A percentile compares a stretch with the other conserved stretches of the same genome.
phyloP scores from a whole-genome alignment of 2,888 invertebrate species.

The Cenopis cana region DNA sequence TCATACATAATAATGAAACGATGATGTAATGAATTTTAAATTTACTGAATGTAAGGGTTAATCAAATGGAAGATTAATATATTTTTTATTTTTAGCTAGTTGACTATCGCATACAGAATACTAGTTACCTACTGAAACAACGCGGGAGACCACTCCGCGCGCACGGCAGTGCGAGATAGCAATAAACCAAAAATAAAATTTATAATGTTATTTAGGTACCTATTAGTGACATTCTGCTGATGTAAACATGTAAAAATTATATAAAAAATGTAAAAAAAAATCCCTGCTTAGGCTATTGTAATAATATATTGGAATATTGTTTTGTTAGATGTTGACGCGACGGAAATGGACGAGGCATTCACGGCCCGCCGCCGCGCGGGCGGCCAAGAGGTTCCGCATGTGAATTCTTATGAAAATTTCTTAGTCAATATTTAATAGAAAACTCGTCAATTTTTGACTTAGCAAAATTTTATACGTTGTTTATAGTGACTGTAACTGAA shows the following conservation, averaged over 20 bases:
- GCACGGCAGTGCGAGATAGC: conserved; percentile 77
- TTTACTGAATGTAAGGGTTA: conserved; percentile 77
- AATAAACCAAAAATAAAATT: conserved; percentile 84
- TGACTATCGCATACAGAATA: conserved; percentile 78
- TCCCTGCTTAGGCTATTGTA: conserved; percentile 81
- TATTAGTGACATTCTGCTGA: conserved; percentile 80
- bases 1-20: conserved; percentile 81
- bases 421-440: conserved; percentile 83
- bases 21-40: conserved; percentile 76
- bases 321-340: conserved; percentile 72
- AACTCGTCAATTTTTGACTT: conserved; percentile 84
- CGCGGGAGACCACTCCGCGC: conserved; percentile 61
- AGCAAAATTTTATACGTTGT: conserved; percentile 85
- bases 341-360: conserved; percentile 72
- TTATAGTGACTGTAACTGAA: conserved; percentile 78
- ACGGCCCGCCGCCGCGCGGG: conserved; percentile 59
- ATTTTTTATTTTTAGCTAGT: conserved; percentile 85
- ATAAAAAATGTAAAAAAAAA: conserved; percentile 75
- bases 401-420: conserved; percentile 84
- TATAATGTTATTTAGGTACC: conserved; percentile 81
- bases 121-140: conserved; percentile 71
- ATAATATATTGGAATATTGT: conserved; percentile 80
- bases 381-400: conserved; percentile 73
- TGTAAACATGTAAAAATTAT: conserved; percentile 81
- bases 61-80: conserved; percentile 82